Base-by-base conservation (phyloP, 2,888 invertebrate genomes). In the Pharmacophagus antenor region DNA sequence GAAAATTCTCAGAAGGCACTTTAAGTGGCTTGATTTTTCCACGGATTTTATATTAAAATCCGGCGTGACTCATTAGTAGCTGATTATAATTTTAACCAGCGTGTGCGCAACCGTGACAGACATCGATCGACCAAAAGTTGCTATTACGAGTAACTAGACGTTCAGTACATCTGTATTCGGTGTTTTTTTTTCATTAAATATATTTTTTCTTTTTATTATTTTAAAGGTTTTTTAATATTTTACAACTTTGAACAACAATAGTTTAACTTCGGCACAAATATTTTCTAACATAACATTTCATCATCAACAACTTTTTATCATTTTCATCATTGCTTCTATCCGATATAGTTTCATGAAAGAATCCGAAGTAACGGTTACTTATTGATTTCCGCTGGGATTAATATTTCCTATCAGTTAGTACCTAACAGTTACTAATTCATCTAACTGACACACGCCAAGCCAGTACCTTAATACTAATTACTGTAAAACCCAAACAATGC, bases 51-150 rank as follows among this genome's bases (percentile, higher is more conserved):
- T 74, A 77, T 79, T 76, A 73, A 77, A 82, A 83, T 80, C 76
- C 72, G 71, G 71, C 68, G 73, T 83, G 84, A 84, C 67, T 83
- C 83, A 83, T 77, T 79, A 79, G 62, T 62, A 61, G 68, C 63
- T 71, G 67, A 75, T 73, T 70, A 70, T 72, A 72, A 73, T 68
- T 64, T 68, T 72, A 69, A 62, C 70, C 66, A 70, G 70, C 66
- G 69, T 18, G 7, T 18, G 17, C 42, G 18, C n/a, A 44, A 18
- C 42, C 18, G 10, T n/a, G 18, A 44, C 42, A n/a, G 31, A 31
- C 15, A 7, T 42, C 7, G 18, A 17, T 18, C 15, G 4, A 42
- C 42, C 6, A 15, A 8, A 17, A 7, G 42, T 42, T 42, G 17
- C 17, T 17, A 15, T 42, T 42, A 27, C 8, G n/a, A n/a, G n/a